Conservation (phyloP, 2,113 vertebrate genomes). For the Syngnathus typhle region DNA sequence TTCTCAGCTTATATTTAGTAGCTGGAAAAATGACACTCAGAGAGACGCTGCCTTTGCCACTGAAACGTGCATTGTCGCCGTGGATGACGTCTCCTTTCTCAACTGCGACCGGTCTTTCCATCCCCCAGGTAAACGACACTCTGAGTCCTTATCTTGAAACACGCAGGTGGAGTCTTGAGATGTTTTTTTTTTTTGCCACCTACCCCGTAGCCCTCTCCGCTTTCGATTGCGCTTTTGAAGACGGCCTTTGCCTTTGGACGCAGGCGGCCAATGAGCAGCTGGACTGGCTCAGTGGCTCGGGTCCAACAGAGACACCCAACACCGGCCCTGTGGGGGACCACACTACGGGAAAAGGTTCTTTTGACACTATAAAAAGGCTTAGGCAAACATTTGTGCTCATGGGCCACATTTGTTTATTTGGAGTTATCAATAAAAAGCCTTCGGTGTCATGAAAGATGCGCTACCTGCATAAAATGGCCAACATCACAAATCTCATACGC, state of each 20-base stretch:
- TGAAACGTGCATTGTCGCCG: constrained; percentile 28
- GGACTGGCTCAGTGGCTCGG: constrained; percentile 56
- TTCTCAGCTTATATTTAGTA: constrained; percentile 61
- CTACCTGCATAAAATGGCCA: not conserved
- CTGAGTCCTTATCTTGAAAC: not conserved
- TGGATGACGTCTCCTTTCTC: constrained; percentile 69
- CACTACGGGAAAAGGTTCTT: constrained; percentile 59
- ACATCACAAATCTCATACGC: too few species aligned
- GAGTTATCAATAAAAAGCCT: not conserved
- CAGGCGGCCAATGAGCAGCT: constrained; percentile 59
- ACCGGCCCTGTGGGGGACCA: constrained; percentile 70
- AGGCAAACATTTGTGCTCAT: not conserved
- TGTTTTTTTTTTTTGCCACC: not conserved
- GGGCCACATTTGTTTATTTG: too few species aligned
- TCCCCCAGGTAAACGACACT: constrained; percentile 59
- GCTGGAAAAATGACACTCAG: constrained; percentile 2
- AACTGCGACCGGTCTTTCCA: constrained; percentile 63
- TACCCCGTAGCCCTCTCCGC: constrained; percentile 44
- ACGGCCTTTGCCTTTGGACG: constrained; percentile 62
- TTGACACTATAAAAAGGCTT: not conserved
- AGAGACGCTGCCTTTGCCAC: not conserved
- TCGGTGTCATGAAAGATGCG: not conserved
- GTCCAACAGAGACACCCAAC: constrained; percentile 59
- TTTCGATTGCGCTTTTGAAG: constrained; percentile 62
- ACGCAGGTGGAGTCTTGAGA: not conserved